Conservation (phyloP, 2,888 invertebrate species). For the Cacoxenus indagator region DNA sequence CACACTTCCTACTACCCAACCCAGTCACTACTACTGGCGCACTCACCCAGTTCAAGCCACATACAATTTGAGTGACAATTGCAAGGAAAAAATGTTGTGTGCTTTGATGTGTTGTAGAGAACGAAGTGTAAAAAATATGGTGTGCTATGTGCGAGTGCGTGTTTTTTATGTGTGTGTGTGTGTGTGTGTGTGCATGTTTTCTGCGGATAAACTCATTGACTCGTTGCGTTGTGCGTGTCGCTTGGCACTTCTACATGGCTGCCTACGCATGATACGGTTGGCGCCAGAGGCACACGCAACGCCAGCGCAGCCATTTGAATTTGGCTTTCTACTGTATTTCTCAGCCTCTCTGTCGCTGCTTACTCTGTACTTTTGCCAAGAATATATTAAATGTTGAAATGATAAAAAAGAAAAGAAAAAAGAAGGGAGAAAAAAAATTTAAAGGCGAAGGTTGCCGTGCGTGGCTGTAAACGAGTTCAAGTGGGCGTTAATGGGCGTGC, state of each 20-base stretch:
- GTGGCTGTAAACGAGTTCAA: constrained; percentile 20
- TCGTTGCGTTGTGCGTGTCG: constrained; percentile 12
- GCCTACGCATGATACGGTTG: neutral
- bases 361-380: neutral
- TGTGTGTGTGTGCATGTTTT: too few relatives aligned
- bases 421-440: neutral
- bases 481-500: neutral
- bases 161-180: too few relatives aligned
- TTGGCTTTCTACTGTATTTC: neutral
- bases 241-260: neutral
- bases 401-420: neutral
- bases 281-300: neutral
- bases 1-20: too few relatives aligned
- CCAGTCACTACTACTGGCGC: too few relatives aligned
- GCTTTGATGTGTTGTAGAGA: too few relatives aligned
- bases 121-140: too few relatives aligned
- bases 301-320: constrained; percentile 3
- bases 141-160: too few relatives aligned
- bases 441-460: constrained; percentile 20
- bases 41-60: constrained; percentile 11
- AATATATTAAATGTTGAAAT: constrained; percentile 17
- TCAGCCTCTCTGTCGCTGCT: neutral
- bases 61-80: constrained; percentile 54
- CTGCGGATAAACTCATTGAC: constrained; percentile 12
- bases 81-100: constrained; percentile 27